Evolutionary conservation across 2,797 vertebrate genomes (phyloP).

Genomic region (Leptatherina wallacei): DNA sequence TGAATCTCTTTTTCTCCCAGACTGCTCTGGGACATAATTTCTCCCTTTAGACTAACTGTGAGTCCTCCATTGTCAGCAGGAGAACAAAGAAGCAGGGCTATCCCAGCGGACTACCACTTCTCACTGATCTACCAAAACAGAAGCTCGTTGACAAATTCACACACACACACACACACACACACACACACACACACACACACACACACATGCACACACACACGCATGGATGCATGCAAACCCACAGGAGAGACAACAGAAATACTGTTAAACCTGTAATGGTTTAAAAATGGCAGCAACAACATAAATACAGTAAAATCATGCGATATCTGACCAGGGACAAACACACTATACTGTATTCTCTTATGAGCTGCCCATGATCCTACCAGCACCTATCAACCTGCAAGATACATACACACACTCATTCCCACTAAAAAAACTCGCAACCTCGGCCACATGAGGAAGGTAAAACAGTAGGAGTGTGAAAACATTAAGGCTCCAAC

Average conservation of each 20-base stretch:
- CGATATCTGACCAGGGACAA: not conserved
- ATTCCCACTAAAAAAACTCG: conserved; percentile 21
- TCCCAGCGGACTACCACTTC: conserved; percentile 69
- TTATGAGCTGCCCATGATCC: conserved; percentile 4
- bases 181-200: too few relatives aligned
- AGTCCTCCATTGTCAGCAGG: conserved; percentile 75
- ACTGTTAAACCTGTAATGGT: conserved; percentile 31
- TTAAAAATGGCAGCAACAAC: conserved; percentile 11
- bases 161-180: conserved; percentile 39
- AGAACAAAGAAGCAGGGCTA: conserved; percentile 79
- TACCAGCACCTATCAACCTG: not conserved
- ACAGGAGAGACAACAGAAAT: conserved; percentile 28
- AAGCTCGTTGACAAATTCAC: conserved; percentile 54
- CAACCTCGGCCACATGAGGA: conserved; percentile 27
- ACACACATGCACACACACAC: too few relatives aligned
- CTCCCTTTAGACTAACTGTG: conserved; percentile 73
- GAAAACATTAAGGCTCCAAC: conserved; percentile 54
- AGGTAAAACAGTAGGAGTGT: conserved; percentile 49
- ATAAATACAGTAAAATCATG: conserved; percentile 9
- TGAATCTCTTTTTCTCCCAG: conserved; percentile 66
- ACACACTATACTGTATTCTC: conserved; percentile 1
- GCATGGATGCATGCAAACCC: conserved; percentile 12
- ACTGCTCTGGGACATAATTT: conserved; percentile 77
- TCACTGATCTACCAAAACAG: conserved; percentile 77
- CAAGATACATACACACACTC: not conserved